Percentiles rank a stretch among this genome's conserved stretches.
phyloP scores from a whole-genome alignment of 2,113 vertebrate species.

The Pomatostomus ruficeps region DNA sequence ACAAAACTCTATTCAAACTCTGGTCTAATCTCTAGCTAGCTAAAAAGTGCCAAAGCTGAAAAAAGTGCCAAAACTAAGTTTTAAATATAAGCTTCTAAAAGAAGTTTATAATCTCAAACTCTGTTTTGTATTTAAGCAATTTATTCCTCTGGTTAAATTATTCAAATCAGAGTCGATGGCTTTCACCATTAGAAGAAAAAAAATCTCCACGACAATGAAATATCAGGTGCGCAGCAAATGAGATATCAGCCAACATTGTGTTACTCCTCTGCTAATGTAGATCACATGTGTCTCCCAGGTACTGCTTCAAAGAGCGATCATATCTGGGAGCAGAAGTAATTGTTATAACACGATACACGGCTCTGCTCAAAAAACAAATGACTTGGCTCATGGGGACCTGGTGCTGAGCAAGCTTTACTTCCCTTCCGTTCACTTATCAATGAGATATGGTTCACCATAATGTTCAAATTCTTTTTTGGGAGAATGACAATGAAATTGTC shows the following conservation, averaged over 20 bases:
- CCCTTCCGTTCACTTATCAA: not conserved
- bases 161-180: not conserved
- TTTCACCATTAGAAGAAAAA: not conserved
- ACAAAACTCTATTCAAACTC: not conserved
- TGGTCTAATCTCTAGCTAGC: not conserved
- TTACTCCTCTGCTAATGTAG: not conserved
- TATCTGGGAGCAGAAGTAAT: slow-evolving; percentile 57
- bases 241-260: slow-evolving; percentile 5
- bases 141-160: slow-evolving; percentile 19
- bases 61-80: too few species aligned
- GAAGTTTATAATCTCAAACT: not conserved
- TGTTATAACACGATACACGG: slow-evolving; percentile 33
- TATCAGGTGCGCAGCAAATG: slow-evolving; percentile 37
- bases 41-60: not conserved
- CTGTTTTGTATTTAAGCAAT: slow-evolving; percentile 5
- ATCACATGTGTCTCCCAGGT: not conserved
- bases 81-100: not conserved
- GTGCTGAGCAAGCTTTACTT: not conserved
- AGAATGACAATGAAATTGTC: not conserved
- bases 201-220: not conserved
- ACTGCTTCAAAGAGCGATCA: slow-evolving; percentile 22
- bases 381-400: not conserved
- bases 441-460: not conserved
- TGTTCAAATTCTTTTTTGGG: not conserved
- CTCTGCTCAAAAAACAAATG: slow-evolving; percentile 37